These are phyloP conservation scores for Brachionus sp. DNA, from an alignment of 1,140 invertebrate genomes.

Conservation along the genomic window DNA sequence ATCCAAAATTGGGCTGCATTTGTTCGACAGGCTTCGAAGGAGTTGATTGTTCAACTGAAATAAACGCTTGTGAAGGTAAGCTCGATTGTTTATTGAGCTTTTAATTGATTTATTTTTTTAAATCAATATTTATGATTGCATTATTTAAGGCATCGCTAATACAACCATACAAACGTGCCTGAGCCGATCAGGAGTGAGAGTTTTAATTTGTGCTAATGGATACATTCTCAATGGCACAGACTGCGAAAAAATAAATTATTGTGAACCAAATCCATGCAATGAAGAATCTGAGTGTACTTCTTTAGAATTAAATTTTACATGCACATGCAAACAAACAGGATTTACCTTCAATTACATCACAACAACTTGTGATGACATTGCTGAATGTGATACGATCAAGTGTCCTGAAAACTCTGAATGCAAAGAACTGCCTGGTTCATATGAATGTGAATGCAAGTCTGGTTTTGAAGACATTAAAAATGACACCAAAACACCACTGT, in stretches of 20 bases:
- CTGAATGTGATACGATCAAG: not conserved
- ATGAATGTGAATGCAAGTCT: not conserved
- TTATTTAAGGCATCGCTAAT: not conserved
- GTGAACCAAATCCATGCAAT: not conserved
- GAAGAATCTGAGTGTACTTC: not conserved
- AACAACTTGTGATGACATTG: not conserved
- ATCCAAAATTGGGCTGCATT: not conserved
- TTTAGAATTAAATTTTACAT: not conserved
- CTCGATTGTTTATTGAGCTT: not conserved
- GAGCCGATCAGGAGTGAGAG: not conserved
- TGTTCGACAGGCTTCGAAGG: not conserved
- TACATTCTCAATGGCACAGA: not conserved
- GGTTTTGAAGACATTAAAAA: not conserved
- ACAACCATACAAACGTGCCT: not conserved
- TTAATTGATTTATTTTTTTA: not conserved
- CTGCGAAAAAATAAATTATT: not conserved
- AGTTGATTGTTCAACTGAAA: not conserved
- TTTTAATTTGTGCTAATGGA: not conserved
- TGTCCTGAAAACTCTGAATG: not conserved
- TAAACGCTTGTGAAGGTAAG: conserved; percentile 26
- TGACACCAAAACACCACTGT: not conserved
- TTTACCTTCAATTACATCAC: not conserved
- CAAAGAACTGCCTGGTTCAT: not conserved
- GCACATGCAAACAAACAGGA: not conserved
- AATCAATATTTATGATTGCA: too few species aligned